Evolutionary conservation across 53 echinoderm and acorn worm species (phyloP), one percentile per base, ranked within the genome.

Genomic region (Echinometra lucunter): DNA sequence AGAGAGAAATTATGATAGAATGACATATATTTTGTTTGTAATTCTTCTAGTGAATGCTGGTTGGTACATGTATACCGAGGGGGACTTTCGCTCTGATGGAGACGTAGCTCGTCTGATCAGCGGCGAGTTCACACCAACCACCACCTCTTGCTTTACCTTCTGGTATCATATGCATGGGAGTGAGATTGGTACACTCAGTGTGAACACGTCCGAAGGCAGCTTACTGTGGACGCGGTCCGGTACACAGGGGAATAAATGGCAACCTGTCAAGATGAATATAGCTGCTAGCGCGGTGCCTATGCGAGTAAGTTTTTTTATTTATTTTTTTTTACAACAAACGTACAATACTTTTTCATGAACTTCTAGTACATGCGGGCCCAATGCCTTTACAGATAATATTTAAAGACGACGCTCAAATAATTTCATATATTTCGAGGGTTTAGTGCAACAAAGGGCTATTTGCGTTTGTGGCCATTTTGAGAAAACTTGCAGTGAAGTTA

Each of bases 151-250:
- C 32, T 87, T 97, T 42, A 91, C 92, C 12, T 97, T 97, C 96
- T 96, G 96, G 97, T 97, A 97, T 78, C 95, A 97, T 94, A 96
- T 96, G 96, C 92, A 96, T 56, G 96, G 96, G 1, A 70, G 74
- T 18, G 91, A 94, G 57, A 83, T 96, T 0, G 96, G 82, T 0
- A 91, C 81, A 1, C 92, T 97, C n/a, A 96, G 94, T 72, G 80
- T 93, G 53, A 45, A 18, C 30, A 53, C 55, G 35, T 30, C 47
- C 0, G 80, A 28, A n/a, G 80, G 38, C 1, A 35, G 74, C 15
- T 16, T 56, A 17, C 16, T 56, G 23, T 93, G 93, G 93, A 93
- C 49, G n/a, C 78, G 75, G 93, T 37, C 93, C 7, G 93, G 93
- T 4, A 55, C 74, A 4, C 93, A 93, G 57, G 93, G 93, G 57